These are phyloP conservation scores for Notodonta ziczac DNA, from an alignment of 2,888 invertebrate genomes.

Conservation along the genomic window DNA sequence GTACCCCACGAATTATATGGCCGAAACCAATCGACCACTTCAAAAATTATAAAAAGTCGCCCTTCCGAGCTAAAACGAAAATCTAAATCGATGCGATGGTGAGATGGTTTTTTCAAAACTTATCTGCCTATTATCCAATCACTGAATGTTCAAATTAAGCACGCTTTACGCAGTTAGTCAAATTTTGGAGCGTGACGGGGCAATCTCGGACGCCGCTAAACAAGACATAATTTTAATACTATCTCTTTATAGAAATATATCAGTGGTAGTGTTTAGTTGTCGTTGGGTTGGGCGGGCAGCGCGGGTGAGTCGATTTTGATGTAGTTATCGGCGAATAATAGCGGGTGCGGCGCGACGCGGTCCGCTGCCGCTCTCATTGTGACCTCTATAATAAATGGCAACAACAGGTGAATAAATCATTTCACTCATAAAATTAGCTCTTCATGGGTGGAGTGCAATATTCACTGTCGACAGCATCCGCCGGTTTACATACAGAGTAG, in stretches of 20 bases:
- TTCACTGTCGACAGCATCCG: constrained; percentile 78
- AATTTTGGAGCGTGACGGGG: constrained; percentile 55
- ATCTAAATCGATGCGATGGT: constrained; percentile 57
- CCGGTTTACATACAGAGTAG: constrained; percentile 59
- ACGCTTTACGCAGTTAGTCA: constrained; percentile 60
- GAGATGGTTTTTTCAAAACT: constrained; percentile 60
- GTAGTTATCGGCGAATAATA: constrained; percentile 70
- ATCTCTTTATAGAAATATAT: constrained; percentile 12
- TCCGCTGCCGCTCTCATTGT: constrained; percentile 74
- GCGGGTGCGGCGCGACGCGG: constrained; percentile 71
- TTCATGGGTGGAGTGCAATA: constrained; percentile 81
- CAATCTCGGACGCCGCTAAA: constrained; percentile 34
- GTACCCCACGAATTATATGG: constrained; percentile 78
- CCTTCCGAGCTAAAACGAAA: constrained; percentile 66
- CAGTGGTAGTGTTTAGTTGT: constrained; percentile 8
- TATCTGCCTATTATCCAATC: constrained; percentile 61
- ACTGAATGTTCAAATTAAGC: constrained; percentile 66
- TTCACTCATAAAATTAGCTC: constrained; percentile 82
- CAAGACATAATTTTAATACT: constrained; percentile 28
- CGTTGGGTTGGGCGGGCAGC: constrained; percentile 13
- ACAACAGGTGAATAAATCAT: constrained; percentile 84
- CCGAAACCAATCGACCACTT: constrained; percentile 63
- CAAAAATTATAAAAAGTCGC: constrained; percentile 70
- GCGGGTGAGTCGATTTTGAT: constrained; percentile 51
- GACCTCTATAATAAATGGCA: constrained; percentile 79